phyloP scores from a whole-genome alignment of 2,888 invertebrate genomes.

The Colletes collaris region DNA sequence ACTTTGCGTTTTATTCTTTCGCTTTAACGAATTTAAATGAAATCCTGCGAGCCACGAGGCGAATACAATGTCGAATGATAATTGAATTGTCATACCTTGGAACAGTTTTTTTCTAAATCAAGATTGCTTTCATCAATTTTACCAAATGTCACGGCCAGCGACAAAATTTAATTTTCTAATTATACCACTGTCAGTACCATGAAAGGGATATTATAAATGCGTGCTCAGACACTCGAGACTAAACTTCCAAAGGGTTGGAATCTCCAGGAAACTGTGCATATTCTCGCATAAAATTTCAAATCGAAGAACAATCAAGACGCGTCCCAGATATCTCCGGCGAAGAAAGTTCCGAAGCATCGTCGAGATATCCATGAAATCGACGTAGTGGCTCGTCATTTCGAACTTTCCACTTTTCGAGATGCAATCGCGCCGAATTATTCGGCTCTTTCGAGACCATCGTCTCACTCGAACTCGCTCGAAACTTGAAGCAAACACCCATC shows the following conservation, averaged over 20 bases:
- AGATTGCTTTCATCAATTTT: background rate
- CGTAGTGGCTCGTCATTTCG: background rate
- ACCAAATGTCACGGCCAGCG: too few species aligned
- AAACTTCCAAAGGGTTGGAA: too few species aligned
- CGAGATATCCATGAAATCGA: background rate
- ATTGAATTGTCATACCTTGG: constrained; percentile 17
- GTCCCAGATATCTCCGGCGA: constrained; percentile 32
- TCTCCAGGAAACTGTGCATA: background rate
- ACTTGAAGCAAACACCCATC: too few species aligned
- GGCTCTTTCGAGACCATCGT: constrained; percentile 2
- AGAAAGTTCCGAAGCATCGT: constrained; percentile 28
- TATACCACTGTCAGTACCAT: too few species aligned
- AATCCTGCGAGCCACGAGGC: background rate
- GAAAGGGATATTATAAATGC: too few species aligned
- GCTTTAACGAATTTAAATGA: constrained; percentile 8
- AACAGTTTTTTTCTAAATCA: background rate
- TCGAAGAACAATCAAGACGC: constrained; percentile 16
- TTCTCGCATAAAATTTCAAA: background rate
- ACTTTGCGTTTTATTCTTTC: constrained; percentile 18
- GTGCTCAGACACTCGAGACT: too few species aligned
- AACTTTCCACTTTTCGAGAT: constrained; percentile 31
- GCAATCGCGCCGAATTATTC: constrained; percentile 19
- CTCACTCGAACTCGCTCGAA: too few species aligned
- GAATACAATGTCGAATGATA: constrained; percentile 18
- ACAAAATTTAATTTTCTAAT: too few species aligned